Evolutionary conservation across 2,888 invertebrate genomes (phyloP).

Genomic region (Amphipoea oculea): DNA sequence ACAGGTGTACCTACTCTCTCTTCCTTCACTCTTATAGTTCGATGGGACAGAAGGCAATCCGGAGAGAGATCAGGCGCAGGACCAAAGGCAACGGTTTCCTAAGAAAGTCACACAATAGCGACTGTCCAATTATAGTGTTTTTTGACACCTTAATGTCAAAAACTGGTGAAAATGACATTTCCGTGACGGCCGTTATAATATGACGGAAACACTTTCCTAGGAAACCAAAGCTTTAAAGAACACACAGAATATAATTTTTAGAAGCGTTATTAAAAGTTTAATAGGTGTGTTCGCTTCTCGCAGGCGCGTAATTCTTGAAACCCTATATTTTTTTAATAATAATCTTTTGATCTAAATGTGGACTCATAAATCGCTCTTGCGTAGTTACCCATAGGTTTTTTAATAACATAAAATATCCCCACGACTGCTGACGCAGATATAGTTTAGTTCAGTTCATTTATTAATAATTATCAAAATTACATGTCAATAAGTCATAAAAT

Average conservation of each 20-base stretch:
- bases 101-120: not conserved
- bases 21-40: no score
- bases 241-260: not conserved
- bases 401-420: not conserved
- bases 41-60: no score
- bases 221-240: not conserved
- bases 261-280: not conserved
- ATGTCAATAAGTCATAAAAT: no score
- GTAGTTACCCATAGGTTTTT: not conserved
- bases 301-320: not conserved
- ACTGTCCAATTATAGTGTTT: not conserved
- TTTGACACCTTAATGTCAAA: not conserved
- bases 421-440: no score
- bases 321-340: not conserved
- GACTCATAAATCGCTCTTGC: not conserved
- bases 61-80: no score
- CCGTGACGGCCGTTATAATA: not conserved
- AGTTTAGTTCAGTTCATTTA: no score
- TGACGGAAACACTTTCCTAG: not conserved
- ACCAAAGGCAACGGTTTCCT: no score
- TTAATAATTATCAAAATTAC: no score
- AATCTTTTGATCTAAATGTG: not conserved
- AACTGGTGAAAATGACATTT: not conserved
- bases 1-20: no score
- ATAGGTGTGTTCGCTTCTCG: not conserved